Evolutionary conservation across 92 coral and sea anemone genomes (phyloP).

Genomic region (Epizoanthus illoricatus): DNA sequence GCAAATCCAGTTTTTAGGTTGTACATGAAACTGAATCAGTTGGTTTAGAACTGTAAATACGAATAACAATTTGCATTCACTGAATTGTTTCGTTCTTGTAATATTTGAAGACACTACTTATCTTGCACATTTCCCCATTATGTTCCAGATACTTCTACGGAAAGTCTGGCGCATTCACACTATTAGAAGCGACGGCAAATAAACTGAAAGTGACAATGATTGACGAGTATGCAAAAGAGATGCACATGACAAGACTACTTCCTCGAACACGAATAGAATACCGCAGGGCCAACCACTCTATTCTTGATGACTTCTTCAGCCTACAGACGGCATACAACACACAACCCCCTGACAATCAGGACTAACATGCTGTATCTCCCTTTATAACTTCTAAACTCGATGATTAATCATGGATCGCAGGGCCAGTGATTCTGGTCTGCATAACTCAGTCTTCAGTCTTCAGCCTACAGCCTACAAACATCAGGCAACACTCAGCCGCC

Average conservation of each 20-base stretch:
- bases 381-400: no score
- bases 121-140: background rate
- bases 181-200: conserved; percentile 65
- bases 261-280: conserved; percentile 46
- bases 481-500: no score
- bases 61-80: no score
- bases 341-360: conserved; percentile 8
- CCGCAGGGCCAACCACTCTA: conserved; percentile 19
- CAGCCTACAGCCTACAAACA: no score
- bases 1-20: no score
- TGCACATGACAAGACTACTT: conserved; percentile 28
- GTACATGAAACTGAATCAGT: no score
- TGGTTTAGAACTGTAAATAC: no score
- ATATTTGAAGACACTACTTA: background rate
- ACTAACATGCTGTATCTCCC: background rate
- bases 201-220: conserved; percentile 44
- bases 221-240: conserved; percentile 38
- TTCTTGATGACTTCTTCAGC: conserved; percentile 59
- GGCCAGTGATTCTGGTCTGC: no score
- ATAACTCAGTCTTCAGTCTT: no score
- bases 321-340: conserved; percentile 35
- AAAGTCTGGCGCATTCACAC: conserved; percentile 57
- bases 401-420: no score
- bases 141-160: conserved; percentile 65
- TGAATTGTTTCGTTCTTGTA: no score